Conservation (phyloP, 2,888 invertebrate species). For the Hololepta plana region DNA sequence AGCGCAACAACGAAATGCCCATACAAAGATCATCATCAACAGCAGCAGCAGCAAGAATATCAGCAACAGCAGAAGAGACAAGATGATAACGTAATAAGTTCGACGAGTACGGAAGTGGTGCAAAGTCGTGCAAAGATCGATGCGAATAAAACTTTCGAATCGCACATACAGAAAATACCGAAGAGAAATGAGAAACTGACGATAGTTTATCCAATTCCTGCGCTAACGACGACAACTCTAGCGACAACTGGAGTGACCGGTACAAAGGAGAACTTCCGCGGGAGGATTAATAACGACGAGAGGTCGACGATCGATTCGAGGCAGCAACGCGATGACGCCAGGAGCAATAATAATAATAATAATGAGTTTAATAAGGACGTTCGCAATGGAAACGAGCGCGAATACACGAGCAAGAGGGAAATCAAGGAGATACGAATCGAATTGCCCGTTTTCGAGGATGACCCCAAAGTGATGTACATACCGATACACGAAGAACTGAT, state of each 20-base stretch:
- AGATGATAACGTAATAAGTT: slow-evolving; percentile 1
- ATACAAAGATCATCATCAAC: slow-evolving; percentile 1
- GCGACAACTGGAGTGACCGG: background rate
- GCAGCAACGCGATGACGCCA: slow-evolving; percentile 3
- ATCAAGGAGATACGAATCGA: slow-evolving; percentile 22
- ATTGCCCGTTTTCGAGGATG: slow-evolving; percentile 23
- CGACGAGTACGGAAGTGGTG: background rate
- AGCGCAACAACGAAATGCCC: too few relatives aligned
- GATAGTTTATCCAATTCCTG: slow-evolving; percentile 8
- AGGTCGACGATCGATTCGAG: too few relatives aligned
- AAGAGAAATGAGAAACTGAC: slow-evolving; percentile 14
- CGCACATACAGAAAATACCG: slow-evolving; percentile 23
- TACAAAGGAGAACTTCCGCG: too few relatives aligned
- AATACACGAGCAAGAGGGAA: slow-evolving; percentile 10
- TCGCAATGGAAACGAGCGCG: slow-evolving; percentile 9
- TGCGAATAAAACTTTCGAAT: slow-evolving; percentile 12
- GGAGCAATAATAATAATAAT: slow-evolving; percentile 3
- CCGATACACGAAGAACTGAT: too few relatives aligned
- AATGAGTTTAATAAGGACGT: slow-evolving; percentile 2
- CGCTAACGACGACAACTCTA: background rate
- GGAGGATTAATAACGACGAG: too few relatives aligned
- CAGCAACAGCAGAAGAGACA: slow-evolving; percentile 2
- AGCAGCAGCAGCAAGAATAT: slow-evolving; percentile 3
- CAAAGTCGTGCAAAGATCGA: slow-evolving; percentile 1
- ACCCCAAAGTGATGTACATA: too few relatives aligned